Percentiles rank a stretch among this genome's conserved stretches.
phyloP scores from a whole-genome alignment of 2,888 invertebrate genomes.

The Mesopsocus fuscifrons region DNA sequence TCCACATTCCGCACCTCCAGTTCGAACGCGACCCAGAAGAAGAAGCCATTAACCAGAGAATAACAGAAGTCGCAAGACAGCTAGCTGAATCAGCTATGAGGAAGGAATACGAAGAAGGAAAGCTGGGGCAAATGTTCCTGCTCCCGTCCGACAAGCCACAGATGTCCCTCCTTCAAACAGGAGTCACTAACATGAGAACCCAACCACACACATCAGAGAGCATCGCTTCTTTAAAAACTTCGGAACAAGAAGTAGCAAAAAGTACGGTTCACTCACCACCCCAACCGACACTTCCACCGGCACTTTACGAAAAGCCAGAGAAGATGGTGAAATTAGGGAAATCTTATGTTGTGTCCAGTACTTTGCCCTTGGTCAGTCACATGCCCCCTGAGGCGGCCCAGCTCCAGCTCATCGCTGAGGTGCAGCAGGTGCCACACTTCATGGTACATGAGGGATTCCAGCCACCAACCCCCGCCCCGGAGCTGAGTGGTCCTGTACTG shows the following conservation, averaged over 20 bases:
- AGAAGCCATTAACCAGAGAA: neutral
- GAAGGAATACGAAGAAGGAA: conserved; percentile 1
- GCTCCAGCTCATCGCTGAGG: conserved; percentile 10
- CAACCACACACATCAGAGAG: neutral
- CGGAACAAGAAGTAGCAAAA: neutral
- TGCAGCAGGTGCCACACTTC: conserved; percentile 2
- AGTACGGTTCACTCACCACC: neutral
- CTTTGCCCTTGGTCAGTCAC: conserved; percentile 9
- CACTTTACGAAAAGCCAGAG: neutral
- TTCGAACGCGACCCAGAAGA: conserved; percentile 1
- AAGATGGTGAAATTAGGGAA: neutral
- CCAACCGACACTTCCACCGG: neutral
- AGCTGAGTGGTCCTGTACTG: conserved; percentile 12
- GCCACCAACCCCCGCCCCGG: conserved; percentile 11
- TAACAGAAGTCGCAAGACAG: conserved; percentile 7
- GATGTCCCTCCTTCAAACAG: too few relatives aligned
- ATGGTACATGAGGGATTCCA: conserved; percentile 2
- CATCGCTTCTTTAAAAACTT: too few relatives aligned
- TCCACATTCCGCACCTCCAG: neutral
- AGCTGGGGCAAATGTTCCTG: neutral
- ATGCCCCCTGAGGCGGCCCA: conserved; percentile 10
- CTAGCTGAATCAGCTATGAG: neutral
- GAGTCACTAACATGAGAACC: neutral
- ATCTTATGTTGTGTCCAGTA: conserved; percentile 1
- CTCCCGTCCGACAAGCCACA: neutral